phyloP scores from a whole-genome alignment of 64 coral and sea anemone species.

The Cladopsammia gracilis region DNA sequence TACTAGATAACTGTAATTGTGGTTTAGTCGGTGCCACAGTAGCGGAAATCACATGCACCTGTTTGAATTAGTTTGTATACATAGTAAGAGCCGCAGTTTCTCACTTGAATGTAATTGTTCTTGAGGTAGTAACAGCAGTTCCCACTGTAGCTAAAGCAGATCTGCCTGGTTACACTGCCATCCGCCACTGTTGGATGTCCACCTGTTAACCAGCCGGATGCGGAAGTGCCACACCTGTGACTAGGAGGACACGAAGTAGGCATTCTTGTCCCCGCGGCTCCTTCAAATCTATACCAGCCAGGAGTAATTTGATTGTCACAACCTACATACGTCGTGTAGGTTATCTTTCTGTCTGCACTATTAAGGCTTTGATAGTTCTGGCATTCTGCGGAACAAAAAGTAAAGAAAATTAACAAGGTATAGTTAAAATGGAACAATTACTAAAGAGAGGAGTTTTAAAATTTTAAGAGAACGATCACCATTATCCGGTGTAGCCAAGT shows the following conservation, averaged over 20 bases:
- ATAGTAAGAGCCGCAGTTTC: conserved; percentile 26
- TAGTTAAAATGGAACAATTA: too few relatives aligned
- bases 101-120: conserved; percentile 11
- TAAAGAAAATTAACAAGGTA: too few relatives aligned
- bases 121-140: conserved; percentile 2
- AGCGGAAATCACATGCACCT: neutral
- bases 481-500: too few relatives aligned
- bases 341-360: neutral
- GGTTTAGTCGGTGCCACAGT: conserved; percentile 36
- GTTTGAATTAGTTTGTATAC: conserved; percentile 30
- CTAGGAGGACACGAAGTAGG: conserved; percentile 20
- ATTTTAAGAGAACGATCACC: too few relatives aligned
- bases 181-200: neutral
- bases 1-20: too few relatives aligned
- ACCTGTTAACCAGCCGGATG: conserved; percentile 40
- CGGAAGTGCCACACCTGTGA: conserved; percentile 11
- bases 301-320: neutral
- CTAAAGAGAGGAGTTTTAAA: too few relatives aligned
- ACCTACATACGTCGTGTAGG: neutral
- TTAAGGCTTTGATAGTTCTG: neutral
- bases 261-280: conserved; percentile 3
- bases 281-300: conserved; percentile 42
- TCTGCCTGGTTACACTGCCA: neutral
- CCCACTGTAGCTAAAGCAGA: conserved; percentile 31
- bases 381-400: neutral